Evolutionary conservation across 2,888 invertebrate species (phyloP), one percentile per base, ranked within the genome.

Genomic region (Drosophila neonasuta): DNA sequence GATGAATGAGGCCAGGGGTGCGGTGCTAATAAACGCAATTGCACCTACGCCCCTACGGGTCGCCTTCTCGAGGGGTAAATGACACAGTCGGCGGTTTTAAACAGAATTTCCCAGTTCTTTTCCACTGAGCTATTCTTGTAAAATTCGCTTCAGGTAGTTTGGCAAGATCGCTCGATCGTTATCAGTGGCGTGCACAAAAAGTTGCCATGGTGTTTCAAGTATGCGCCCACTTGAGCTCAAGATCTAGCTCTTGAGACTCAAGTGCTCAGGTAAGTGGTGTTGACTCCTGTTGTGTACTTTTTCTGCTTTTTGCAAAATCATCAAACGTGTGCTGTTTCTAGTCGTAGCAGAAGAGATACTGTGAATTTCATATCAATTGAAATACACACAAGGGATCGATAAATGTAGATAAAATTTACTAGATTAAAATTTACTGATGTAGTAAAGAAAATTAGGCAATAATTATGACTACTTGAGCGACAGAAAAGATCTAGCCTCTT

Each of bases 21-120:
- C 86, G 73, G 79, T 86, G 80, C 86, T 82, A 87, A 89, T 89
- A 88, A 89, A 88, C 87, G 88, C 89, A 86, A 86, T 86, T 88
- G 87, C 86, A 88, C 80, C 86, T 87, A 87, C 86, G 79, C 80
- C 82, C 77, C 68, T 73, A 60, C 59, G 77, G 72, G 74, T 55
- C 74, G 45, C 13, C 39, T 13, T 41, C 13, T 62, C 54, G 56
- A 36, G 36, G 30, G 20, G 46, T 56, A 61, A 74, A 71, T 76
- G 69, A 68, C 80, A 60, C 86, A 71, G 88, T 87, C 88, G 88
- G 87, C 70, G 80, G 87, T 79, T 84, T 87, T 87, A 80, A 77
- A 79, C 69, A 36, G 88, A 85, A 88, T 75, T 15, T 76, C 44
- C 46, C 39, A 49, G 41, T 70, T 54, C 51, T 52, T 32, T 73